Conservation (phyloP, 2,888 invertebrate species). For the Sympetrum striolatum region DNA sequence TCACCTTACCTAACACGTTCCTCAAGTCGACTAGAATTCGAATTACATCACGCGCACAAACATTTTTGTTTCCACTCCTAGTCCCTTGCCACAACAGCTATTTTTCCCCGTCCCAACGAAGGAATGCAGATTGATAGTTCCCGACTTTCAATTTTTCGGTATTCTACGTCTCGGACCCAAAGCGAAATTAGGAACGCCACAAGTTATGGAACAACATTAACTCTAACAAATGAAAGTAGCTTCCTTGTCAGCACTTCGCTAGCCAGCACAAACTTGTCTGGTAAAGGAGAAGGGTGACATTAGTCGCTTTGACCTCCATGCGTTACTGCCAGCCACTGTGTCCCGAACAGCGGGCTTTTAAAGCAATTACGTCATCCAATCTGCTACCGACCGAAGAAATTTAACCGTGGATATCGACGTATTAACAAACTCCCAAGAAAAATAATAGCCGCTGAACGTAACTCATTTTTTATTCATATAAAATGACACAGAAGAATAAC, state of each 20-base stretch:
- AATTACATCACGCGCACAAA: no score
- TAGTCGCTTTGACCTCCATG: not conserved
- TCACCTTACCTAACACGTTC: no score
- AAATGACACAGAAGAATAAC: conserved; percentile 12
- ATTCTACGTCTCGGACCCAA: not conserved
- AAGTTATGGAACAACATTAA: not conserved
- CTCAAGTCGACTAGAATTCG: no score
- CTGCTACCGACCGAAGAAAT: not conserved
- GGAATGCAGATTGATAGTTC: not conserved
- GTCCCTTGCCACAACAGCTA: no score
- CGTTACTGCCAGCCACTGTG: not conserved
- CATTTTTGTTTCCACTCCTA: no score
- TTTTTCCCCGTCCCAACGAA: no score
- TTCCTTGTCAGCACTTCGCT: not conserved
- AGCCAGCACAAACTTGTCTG: not conserved
- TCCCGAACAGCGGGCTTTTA: not conserved
- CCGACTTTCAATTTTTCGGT: not conserved
- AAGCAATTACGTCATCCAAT: not conserved
- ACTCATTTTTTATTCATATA: conserved; percentile 23
- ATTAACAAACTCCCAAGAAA: conserved; percentile 1
- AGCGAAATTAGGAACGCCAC: not conserved
- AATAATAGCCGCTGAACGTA: not conserved
- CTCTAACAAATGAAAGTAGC: not conserved
- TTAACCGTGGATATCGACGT: not conserved
- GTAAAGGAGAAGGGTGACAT: not conserved